Conservation (phyloP, 2,113 vertebrate genomes). For the Nestor notabilis region DNA sequence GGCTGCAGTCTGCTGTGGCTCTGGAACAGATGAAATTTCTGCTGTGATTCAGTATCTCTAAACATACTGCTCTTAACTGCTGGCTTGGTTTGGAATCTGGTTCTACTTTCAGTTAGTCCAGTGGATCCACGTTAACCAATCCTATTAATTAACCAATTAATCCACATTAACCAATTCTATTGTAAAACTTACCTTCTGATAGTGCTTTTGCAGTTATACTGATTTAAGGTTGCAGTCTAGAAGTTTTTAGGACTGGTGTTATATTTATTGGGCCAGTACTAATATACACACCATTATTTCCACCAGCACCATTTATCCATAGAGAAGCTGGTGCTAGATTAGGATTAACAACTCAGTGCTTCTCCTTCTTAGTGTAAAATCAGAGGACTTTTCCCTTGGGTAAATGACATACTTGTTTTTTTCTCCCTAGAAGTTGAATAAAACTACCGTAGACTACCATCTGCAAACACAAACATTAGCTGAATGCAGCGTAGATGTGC, state of each 20-base stretch:
- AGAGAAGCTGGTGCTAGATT: not conserved
- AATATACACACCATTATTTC: not conserved
- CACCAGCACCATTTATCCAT: not conserved
- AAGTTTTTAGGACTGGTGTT: not conserved
- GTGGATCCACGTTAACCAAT: not conserved
- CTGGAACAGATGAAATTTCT: not conserved
- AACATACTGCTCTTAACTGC: not conserved
- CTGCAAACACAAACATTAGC: not conserved
- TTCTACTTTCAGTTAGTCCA: not conserved
- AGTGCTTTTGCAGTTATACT: not conserved
- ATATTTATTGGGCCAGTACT: not conserved
- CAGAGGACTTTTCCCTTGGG: not conserved
- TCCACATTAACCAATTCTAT: not conserved
- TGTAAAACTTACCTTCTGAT: not conserved
- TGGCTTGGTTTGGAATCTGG: not conserved
- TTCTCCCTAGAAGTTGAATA: not conserved
- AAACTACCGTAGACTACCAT: not conserved
- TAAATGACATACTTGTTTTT: not conserved
- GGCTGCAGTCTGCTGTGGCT: not conserved
- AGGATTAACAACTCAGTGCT: not conserved
- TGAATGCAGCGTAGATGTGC: rapidly evolving
- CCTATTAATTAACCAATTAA: not conserved
- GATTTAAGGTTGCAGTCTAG: not conserved
- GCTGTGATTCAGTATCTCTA: conserved; percentile 39
- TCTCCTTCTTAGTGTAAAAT: not conserved